Percentiles rank a stretch among this genome's conserved stretches.
Conservation (phyloP, 2,113 vertebrate genomes). For the Percina caprodes region DNA sequence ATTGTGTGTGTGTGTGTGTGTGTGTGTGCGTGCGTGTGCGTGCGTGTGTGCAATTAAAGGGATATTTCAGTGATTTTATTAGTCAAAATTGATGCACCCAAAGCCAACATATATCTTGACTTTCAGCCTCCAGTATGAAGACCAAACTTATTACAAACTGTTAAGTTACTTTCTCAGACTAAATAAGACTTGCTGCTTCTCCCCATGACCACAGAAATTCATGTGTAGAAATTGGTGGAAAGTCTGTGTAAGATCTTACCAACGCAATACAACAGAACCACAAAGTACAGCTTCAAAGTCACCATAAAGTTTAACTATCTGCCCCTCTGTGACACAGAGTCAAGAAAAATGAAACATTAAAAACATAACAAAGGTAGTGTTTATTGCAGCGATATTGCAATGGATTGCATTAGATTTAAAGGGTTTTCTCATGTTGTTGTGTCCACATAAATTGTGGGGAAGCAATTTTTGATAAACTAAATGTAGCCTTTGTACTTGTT, state of each 20-base stretch:
- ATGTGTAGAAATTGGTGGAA: background rate
- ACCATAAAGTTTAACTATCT: background rate
- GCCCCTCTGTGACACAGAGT: constrained; percentile 6
- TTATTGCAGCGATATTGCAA: constrained; percentile 55
- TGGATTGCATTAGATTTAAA: constrained; percentile 56
- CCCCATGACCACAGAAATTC: background rate
- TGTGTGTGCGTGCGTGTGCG: too few species aligned
- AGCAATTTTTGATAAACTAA: constrained; percentile 65
- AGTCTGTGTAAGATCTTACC: background rate
- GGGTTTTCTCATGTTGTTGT: constrained; percentile 33
- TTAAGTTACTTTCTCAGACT: background rate
- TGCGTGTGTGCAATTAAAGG: background rate
- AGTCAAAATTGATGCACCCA: background rate
- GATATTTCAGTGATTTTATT: background rate
- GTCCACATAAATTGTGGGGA: constrained; percentile 50
- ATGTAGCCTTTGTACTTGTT: constrained; percentile 69
- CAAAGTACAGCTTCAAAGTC: constrained; percentile 12
- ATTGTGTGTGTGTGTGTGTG: too few species aligned
- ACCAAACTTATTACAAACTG: background rate
- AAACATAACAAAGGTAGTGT: constrained; percentile 34
- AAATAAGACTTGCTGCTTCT: background rate
- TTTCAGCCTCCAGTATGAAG: background rate
- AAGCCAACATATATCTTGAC: background rate
- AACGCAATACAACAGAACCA: constrained; percentile 2
- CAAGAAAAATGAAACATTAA: constrained; percentile 27